These are phyloP conservation scores for Brachypodius melanocephalos DNA, from an alignment of 2,113 vertebrate species.

Conservation along the genomic window DNA sequence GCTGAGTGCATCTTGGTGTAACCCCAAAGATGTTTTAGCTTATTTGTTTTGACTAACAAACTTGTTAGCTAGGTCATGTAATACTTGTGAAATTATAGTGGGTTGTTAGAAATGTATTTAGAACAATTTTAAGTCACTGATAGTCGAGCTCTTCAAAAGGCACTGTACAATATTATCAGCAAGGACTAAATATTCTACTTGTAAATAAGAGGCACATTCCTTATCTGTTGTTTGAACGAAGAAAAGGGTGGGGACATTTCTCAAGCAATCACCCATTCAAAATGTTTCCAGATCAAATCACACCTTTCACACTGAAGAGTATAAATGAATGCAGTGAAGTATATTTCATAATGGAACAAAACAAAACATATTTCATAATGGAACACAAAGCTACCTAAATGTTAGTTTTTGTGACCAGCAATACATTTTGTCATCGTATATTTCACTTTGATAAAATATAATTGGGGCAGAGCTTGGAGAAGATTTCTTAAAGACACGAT, in stretches of 20 bases:
- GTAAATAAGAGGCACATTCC: slow-evolving; percentile 17
- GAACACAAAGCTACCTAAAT: background rate
- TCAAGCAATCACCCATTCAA: background rate
- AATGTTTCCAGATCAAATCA: slow-evolving; percentile 22
- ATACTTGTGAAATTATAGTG: background rate
- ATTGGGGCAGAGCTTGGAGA: background rate
- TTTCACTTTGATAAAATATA: background rate
- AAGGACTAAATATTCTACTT: background rate
- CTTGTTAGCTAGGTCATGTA: background rate
- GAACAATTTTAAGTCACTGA: background rate
- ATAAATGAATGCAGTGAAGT: background rate
- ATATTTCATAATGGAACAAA: background rate
- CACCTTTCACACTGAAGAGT: background rate
- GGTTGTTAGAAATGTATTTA: background rate
- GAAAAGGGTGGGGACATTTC: background rate
- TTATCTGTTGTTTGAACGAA: background rate
- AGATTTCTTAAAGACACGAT: background rate
- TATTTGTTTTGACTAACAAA: background rate
- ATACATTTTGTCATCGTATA: background rate
- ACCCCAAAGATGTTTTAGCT: background rate
- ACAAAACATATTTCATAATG: background rate
- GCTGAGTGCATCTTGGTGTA: background rate
- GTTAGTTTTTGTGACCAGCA: background rate
- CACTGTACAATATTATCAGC: background rate
- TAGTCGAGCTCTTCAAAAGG: slow-evolving; percentile 14